Percentiles rank a stretch among this genome's conserved stretches.
Evolutionary conservation across 2,888 invertebrate genomes (phyloP).

Genomic region (Cremastobaeus sp.): DNA sequence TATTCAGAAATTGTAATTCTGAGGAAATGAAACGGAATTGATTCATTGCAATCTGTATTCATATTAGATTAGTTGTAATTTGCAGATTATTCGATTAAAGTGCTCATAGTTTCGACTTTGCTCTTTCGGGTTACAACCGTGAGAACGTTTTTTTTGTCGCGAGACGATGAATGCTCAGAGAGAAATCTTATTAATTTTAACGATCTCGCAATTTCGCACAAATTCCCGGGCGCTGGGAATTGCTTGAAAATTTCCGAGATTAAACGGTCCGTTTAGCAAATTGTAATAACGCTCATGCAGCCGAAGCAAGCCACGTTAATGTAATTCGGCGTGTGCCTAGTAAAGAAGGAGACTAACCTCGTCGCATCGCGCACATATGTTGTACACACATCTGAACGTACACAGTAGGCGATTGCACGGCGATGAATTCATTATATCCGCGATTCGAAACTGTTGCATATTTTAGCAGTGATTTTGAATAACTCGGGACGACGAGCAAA

Average conservation of each 20-base stretch:
- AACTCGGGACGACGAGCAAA: slow-evolving; percentile 54
- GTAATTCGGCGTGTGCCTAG: slow-evolving; percentile 55
- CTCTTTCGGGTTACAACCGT: no score
- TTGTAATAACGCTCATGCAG: slow-evolving; percentile 56
- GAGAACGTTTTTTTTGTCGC: slow-evolving; percentile 21
- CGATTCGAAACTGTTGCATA: slow-evolving; percentile 57
- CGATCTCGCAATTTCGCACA: slow-evolving; percentile 50
- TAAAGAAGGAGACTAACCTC: slow-evolving; percentile 50
- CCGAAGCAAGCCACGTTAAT: slow-evolving; percentile 57
- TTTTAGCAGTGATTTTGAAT: slow-evolving; percentile 56
- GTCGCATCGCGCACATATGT: slow-evolving; percentile 41
- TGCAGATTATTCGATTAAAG: no score
- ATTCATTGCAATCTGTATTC: no score
- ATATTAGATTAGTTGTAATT: no score
- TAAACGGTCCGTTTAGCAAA: slow-evolving; percentile 60
- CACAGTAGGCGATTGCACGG: slow-evolving; percentile 54
- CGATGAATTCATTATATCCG: slow-evolving; percentile 57
- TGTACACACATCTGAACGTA: slow-evolving; percentile 49
- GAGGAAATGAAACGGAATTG: no score
- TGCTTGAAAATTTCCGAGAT: slow-evolving; percentile 58
- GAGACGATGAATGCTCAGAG: slow-evolving; percentile 28
- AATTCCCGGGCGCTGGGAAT: slow-evolving; percentile 46
- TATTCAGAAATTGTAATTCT: no score
- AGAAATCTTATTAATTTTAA: slow-evolving; percentile 61
- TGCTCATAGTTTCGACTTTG: no score